These are phyloP conservation scores for Bactericera cockerelli DNA, from an alignment of 1,140 invertebrate genomes.

Conservation along the genomic window DNA sequence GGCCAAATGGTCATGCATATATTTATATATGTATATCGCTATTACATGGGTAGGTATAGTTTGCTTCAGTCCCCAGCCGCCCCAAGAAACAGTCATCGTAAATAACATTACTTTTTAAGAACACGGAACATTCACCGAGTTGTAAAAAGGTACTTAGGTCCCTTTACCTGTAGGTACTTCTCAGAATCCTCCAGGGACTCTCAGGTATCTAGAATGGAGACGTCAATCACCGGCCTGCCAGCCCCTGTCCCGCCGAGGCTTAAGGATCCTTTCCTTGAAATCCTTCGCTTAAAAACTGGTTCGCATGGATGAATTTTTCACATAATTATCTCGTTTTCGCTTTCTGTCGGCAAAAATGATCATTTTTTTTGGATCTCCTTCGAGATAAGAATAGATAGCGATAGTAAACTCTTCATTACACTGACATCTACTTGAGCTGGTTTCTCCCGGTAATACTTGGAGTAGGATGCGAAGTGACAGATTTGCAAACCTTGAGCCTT, in stretches of 20 bases:
- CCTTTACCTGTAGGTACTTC: background rate
- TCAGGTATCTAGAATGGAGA: background rate
- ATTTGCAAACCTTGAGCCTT: too few relatives aligned
- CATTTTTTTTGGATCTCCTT: too few relatives aligned
- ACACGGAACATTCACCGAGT: background rate
- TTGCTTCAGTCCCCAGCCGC: too few relatives aligned
- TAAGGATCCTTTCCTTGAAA: conserved; percentile 1
- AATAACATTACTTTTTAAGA: conserved; percentile 5
- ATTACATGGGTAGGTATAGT: too few relatives aligned
- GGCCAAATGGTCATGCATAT: too few relatives aligned
- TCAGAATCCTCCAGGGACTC: background rate
- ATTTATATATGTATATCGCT: too few relatives aligned
- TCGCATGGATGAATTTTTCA: conserved; percentile 6
- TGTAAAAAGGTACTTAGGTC: conserved; percentile 2
- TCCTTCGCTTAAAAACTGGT: background rate
- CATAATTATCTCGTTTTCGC: background rate
- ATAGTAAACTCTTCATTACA: too few relatives aligned
- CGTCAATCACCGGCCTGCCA: conserved; percentile 6
- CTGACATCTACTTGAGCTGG: too few relatives aligned
- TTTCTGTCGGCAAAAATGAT: background rate
- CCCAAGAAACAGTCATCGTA: too few relatives aligned
- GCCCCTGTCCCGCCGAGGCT: background rate
- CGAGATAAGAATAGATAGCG: too few relatives aligned
- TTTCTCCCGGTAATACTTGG: too few relatives aligned
- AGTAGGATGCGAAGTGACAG: too few relatives aligned